Evolutionary conservation across 2,113 vertebrate genomes (phyloP).

Genomic region (Puntigrus tetrazona): DNA sequence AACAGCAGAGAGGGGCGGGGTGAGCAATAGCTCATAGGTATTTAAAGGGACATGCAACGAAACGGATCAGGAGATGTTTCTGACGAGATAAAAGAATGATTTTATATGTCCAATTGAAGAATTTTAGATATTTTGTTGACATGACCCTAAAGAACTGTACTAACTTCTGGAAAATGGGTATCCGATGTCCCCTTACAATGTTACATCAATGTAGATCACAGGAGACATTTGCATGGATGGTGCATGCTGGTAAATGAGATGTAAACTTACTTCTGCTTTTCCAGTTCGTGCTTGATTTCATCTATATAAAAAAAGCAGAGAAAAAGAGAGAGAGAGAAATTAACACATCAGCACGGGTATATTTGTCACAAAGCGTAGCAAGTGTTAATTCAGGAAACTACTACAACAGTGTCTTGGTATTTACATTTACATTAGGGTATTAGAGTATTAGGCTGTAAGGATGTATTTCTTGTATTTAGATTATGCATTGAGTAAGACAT

Average conservation of each 20-base stretch:
- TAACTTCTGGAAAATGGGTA: not conserved
- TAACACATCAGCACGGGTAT: not conserved
- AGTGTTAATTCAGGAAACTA: not conserved
- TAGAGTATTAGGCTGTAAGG: not conserved
- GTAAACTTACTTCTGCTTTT: conserved; percentile 61
- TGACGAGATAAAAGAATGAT: not conserved
- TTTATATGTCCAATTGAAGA: not conserved
- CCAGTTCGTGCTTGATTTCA: conserved; percentile 61
- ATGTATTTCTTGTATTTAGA: not conserved
- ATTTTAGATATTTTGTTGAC: not conserved
- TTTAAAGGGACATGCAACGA: too few species aligned
- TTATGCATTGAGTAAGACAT: not conserved
- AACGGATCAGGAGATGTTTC: not conserved
- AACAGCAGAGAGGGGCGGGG: too few species aligned
- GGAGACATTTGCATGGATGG: not conserved
- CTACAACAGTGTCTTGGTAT: not conserved
- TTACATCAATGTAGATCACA: not conserved
- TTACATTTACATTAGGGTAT: not conserved
- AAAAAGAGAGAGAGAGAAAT: not conserved
- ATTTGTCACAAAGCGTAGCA: not conserved
- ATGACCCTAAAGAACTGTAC: not conserved
- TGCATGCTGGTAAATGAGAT: not conserved
- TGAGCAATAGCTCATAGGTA: too few species aligned
- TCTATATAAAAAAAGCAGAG: conserved; percentile 41
- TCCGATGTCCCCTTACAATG: not conserved